These are phyloP conservation scores for Platorchestia sp. DNA, from an alignment of 1,140 invertebrate species.

Conservation along the genomic window DNA sequence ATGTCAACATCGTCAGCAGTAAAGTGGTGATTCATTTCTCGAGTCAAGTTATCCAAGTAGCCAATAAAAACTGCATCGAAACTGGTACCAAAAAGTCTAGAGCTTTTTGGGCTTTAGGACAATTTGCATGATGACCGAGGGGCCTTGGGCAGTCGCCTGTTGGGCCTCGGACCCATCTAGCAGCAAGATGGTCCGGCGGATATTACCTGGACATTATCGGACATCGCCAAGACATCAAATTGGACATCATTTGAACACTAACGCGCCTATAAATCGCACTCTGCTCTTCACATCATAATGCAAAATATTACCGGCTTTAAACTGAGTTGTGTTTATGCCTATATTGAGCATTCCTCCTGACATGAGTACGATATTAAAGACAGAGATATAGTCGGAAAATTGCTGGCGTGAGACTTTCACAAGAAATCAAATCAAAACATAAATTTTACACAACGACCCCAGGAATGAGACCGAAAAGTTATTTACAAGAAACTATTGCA, in stretches of 20 bases:
- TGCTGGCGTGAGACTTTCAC: too few species aligned
- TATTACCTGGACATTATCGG: not conserved
- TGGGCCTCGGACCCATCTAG: not conserved
- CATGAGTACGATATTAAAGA: too few species aligned
- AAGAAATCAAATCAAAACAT: too few species aligned
- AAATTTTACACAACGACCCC: too few species aligned
- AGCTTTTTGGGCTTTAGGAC: not conserved
- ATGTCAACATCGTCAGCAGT: not conserved
- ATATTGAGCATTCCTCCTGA: too few species aligned
- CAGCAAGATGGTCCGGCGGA: not conserved
- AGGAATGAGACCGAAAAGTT: too few species aligned
- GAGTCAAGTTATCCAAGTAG: not conserved
- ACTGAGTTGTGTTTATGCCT: not conserved
- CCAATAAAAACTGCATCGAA: conserved; percentile 19
- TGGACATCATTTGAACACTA: not conserved
- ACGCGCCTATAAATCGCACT: not conserved
- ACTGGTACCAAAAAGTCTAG: not conserved
- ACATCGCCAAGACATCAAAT: not conserved
- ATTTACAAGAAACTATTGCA: too few species aligned
- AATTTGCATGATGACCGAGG: conserved; percentile 24
- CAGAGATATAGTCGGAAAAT: too few species aligned
- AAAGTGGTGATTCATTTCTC: not conserved
- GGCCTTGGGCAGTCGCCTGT: not conserved
- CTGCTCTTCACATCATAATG: not conserved
- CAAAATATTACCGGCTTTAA: not conserved